phyloP scores from a whole-genome alignment of 2,797 vertebrate species.

The Danio kyathit region DNA sequence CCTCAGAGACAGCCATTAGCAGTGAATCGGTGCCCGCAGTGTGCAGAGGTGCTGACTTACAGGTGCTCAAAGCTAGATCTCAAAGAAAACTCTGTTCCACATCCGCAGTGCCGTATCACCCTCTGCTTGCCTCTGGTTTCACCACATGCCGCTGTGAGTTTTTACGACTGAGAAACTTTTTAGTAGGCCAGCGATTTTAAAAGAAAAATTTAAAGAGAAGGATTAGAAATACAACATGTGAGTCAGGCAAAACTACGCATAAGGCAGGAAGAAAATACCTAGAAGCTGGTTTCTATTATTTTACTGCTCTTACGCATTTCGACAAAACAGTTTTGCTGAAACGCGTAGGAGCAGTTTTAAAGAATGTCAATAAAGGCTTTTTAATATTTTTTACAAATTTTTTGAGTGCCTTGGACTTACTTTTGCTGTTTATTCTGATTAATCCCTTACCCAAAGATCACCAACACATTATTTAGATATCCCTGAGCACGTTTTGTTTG shows the following conservation, averaged over 20 bases:
- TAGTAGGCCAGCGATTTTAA: constrained; percentile 35
- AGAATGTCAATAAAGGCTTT: too few relatives aligned
- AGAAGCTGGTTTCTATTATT: neutral
- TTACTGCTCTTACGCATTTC: too few relatives aligned
- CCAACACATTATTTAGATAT: too few relatives aligned
- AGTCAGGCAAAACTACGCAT: constrained; percentile 8
- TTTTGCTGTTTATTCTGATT: too few relatives aligned
- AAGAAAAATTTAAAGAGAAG: neutral
- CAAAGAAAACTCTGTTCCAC: constrained; percentile 14
- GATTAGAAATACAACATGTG: constrained; percentile 23
- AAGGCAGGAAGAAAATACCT: constrained; percentile 12
- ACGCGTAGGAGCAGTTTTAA: too few relatives aligned
- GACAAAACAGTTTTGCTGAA: too few relatives aligned
- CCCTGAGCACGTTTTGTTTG: too few relatives aligned
- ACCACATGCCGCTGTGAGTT: constrained; percentile 1
- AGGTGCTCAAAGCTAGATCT: constrained; percentile 26
- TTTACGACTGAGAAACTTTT: constrained; percentile 39
- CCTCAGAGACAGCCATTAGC: constrained; percentile 51
- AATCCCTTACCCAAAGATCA: too few relatives aligned
- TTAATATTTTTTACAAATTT: too few relatives aligned
- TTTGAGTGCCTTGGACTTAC: too few relatives aligned
- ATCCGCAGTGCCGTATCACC: constrained; percentile 29
- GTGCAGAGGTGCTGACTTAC: constrained; percentile 50
- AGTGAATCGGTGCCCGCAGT: constrained; percentile 22
- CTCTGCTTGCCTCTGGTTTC: constrained; percentile 8